Conservation (phyloP, 2,888 invertebrate genomes). For the Pristionchus entomophagus region DNA sequence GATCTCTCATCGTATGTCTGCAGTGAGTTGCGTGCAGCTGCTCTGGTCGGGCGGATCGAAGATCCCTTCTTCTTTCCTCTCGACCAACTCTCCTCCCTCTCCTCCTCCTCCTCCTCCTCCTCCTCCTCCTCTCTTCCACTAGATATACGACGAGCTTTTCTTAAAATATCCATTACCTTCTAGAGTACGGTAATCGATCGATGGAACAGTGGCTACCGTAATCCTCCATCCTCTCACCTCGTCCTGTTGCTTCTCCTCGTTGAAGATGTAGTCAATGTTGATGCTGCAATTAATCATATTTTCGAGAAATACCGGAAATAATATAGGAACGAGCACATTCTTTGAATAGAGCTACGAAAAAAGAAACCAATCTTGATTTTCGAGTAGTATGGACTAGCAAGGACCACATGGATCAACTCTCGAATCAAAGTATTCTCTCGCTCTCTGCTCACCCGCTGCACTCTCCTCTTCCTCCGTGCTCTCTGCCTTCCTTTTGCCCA, state of each 20-base stretch:
- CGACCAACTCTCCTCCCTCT: too few relatives aligned
- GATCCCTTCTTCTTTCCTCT: too few relatives aligned
- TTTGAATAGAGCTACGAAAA: background rate
- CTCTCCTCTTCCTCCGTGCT: constrained; percentile 24
- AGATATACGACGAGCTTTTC: constrained; percentile 15
- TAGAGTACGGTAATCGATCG: background rate
- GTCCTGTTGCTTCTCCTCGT: background rate
- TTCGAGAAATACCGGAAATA: background rate
- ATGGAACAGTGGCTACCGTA: background rate
- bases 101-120: background rate
- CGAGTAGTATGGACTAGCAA: background rate
- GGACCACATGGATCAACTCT: background rate
- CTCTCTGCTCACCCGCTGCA: background rate
- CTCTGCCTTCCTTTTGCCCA: background rate
- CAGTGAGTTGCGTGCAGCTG: background rate
- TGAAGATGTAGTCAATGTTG: background rate
- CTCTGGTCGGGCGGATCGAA: background rate
- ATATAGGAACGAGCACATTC: too few relatives aligned
- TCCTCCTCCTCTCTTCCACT: background rate
- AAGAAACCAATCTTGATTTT: background rate
- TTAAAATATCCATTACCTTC: too few relatives aligned
- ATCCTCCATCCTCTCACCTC: constrained; percentile 4
- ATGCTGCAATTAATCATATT: background rate
- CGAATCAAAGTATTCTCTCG: too few relatives aligned
- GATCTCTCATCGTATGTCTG: background rate